A percentile compares a stretch with the other conserved stretches of the same genome.
These are phyloP conservation scores for Imbricaverruca yamaguchii DNA, from an alignment of 2,888 invertebrate species.

Conservation along the genomic window DNA sequence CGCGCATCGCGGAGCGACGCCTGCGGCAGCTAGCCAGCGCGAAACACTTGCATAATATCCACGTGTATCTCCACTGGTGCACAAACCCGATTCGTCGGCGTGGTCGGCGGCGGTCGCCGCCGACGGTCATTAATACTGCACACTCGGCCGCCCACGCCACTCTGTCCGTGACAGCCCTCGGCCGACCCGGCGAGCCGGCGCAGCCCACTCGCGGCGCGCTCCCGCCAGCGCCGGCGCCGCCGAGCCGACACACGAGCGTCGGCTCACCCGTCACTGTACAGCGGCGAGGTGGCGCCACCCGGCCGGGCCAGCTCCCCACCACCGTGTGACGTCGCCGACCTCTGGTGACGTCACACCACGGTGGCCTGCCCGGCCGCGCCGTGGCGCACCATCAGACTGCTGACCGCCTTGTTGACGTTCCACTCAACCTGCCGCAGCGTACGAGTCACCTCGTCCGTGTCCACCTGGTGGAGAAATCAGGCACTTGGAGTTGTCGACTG, in stretches of 20 bases:
- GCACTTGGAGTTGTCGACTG: too few relatives aligned
- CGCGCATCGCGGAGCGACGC: too few relatives aligned
- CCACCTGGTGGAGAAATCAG: neutral
- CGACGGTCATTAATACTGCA: neutral
- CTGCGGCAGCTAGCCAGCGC: too few relatives aligned
- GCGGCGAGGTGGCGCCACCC: neutral
- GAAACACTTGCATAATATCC: neutral
- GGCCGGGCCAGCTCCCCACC: neutral
- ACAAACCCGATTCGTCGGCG: neutral
- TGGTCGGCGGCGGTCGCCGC: neutral
- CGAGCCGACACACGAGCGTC: too few relatives aligned
- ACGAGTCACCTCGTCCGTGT: slow-evolving; percentile 3
- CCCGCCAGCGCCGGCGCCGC: neutral
- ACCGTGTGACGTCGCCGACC: neutral
- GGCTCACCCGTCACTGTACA: too few relatives aligned
- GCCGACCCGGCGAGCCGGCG: neutral
- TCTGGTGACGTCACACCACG: neutral
- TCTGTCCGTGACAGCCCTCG: neutral
- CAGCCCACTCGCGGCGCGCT: neutral
- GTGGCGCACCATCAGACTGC: slow-evolving; percentile 20
- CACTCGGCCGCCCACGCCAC: neutral
- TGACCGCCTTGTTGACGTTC: slow-evolving; percentile 14
- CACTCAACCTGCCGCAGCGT: slow-evolving; percentile 16
- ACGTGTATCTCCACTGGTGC: neutral
- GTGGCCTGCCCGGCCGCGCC: slow-evolving; percentile 21